Evolutionary conservation across 2,113 vertebrate species (phyloP).

Genomic region (Coryphaenoides rupestris): DNA sequence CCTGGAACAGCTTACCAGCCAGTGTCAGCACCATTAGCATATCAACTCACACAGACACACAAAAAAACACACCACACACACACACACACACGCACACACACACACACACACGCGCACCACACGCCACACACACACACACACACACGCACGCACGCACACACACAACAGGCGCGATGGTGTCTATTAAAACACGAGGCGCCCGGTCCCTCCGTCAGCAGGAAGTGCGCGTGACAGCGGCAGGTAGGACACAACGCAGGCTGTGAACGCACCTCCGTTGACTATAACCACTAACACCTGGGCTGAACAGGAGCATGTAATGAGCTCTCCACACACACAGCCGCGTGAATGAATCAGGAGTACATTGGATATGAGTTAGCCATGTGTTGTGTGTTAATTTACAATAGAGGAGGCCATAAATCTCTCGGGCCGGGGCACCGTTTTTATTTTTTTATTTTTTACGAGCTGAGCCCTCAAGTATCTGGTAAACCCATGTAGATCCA

Average conservation of each 20-base stretch:
- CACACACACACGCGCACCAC: too few species aligned
- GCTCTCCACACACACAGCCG: neutral
- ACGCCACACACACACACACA: too few species aligned
- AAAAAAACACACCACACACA: too few species aligned
- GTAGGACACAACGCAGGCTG: slow-evolving; percentile 5
- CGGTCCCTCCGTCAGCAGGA: slow-evolving; percentile 35
- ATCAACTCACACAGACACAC: slow-evolving; percentile 25
- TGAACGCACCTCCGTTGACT: slow-evolving; percentile 12
- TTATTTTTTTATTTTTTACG: too few species aligned
- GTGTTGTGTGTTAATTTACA: slow-evolving; percentile 7
- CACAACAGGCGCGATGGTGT: too few species aligned
- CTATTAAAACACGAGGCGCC: slow-evolving; percentile 14
- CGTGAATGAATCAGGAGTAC: slow-evolving; percentile 1
- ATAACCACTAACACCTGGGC: slow-evolving; percentile 22
- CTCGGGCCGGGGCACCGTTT: neutral
- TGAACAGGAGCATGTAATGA: neutral
- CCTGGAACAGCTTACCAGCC: slow-evolving; percentile 58
- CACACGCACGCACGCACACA: too few species aligned
- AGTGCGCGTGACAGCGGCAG: slow-evolving; percentile 21
- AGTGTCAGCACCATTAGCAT: slow-evolving; percentile 26
- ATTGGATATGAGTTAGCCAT: slow-evolving; percentile 1
- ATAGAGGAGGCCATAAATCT: neutral
- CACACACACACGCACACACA: too few species aligned
- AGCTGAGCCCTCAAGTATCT: too few species aligned
- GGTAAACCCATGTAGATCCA: too few species aligned